Evolutionary conservation across 2,113 vertebrate genomes (phyloP).

Genomic region (Rhinoderma darwinii): DNA sequence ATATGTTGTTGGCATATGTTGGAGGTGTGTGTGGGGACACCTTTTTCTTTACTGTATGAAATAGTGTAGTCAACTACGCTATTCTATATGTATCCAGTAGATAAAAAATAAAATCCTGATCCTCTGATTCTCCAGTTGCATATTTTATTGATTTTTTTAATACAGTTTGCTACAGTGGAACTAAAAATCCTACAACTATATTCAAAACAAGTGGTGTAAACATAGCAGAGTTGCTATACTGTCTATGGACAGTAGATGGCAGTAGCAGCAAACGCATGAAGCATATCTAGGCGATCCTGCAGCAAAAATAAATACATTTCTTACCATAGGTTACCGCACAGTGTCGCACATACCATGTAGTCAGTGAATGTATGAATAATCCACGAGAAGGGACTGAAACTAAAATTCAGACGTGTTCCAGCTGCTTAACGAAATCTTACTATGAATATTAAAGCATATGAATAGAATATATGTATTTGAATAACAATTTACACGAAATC

Average conservation of each 20-base stretch:
- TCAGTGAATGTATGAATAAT: not conserved
- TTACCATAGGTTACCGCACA: not conserved
- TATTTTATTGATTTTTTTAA: too few relatives aligned
- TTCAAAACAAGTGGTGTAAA: too few relatives aligned
- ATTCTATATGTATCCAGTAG: too few relatives aligned
- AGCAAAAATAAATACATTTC: not conserved
- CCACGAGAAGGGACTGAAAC: not conserved
- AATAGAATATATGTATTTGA: too few relatives aligned
- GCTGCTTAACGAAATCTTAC: not conserved
- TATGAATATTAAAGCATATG: not conserved
- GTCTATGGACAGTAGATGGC: not conserved
- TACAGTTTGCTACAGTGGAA: too few relatives aligned
- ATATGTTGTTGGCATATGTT: too few relatives aligned
- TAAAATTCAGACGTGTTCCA: not conserved
- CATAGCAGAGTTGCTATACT: not conserved
- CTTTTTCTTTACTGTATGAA: too few relatives aligned
- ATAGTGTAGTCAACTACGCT: too few relatives aligned
- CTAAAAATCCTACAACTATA: too few relatives aligned
- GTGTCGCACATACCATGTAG: not conserved
- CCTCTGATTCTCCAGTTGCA: too few relatives aligned
- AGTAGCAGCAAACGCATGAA: not conserved
- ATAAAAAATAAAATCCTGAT: too few relatives aligned
- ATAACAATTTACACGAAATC: not conserved
- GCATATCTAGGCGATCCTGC: not conserved
- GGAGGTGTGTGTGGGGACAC: too few relatives aligned